phyloP scores from a whole-genome alignment of 2,888 invertebrate genomes.

The Erynnis tages region DNA sequence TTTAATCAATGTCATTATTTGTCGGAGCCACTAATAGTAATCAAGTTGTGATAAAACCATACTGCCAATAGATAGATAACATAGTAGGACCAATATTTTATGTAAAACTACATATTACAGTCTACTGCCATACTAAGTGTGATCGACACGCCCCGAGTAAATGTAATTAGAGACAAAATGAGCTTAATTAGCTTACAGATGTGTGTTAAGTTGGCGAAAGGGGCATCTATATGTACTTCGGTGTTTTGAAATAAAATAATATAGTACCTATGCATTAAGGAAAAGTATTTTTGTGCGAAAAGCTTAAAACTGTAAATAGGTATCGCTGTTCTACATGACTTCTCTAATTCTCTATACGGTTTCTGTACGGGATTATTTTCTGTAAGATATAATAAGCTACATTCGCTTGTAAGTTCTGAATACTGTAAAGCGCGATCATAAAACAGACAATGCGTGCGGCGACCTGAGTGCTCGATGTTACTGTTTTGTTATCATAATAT shows the following conservation, averaged over 20 bases:
- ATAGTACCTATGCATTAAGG: slow-evolving; percentile 44
- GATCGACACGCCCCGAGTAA: slow-evolving; percentile 10
- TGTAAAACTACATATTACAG: background rate
- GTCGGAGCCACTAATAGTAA: background rate
- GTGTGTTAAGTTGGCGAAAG: slow-evolving; percentile 42
- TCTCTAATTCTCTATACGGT: slow-evolving; percentile 40
- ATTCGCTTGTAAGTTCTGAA: slow-evolving; percentile 38
- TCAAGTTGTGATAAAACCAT: background rate
- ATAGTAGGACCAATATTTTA: slow-evolving; percentile 6
- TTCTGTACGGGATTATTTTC: slow-evolving; percentile 44
- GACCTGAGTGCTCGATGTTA: slow-evolving; percentile 11
- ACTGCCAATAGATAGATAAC: slow-evolving; percentile 12
- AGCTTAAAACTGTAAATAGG: slow-evolving; percentile 67
- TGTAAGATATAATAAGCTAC: slow-evolving; percentile 38
- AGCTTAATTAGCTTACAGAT: slow-evolving; percentile 10
- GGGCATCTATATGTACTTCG: slow-evolving; percentile 42
- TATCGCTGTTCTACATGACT: slow-evolving; percentile 48
- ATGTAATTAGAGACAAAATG: slow-evolving; percentile 1
- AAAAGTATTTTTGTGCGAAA: slow-evolving; percentile 59
- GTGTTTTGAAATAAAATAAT: slow-evolving; percentile 45
- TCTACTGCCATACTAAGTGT: slow-evolving; percentile 1
- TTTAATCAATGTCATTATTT: too few relatives aligned
- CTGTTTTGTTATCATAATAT: slow-evolving; percentile 17
- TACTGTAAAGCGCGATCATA: slow-evolving; percentile 35
- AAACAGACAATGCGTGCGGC: background rate